Conservation (phyloP, 2,888 invertebrate genomes). For the Odontocolon sp. region DNA sequence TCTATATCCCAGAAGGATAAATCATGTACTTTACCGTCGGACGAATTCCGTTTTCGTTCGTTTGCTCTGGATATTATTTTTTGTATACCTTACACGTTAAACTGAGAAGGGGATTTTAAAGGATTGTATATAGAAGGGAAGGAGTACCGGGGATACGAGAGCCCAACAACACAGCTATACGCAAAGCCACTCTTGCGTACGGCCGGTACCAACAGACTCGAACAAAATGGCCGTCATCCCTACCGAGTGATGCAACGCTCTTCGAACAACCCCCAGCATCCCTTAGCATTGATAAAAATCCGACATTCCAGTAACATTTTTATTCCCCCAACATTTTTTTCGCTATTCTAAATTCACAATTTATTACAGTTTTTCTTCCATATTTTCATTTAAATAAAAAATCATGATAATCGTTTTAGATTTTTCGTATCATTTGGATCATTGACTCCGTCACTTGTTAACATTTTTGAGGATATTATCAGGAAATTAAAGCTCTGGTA, state of each 20-base stretch:
- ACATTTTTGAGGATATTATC: too few species aligned
- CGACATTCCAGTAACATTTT: too few species aligned
- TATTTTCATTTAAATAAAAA: too few species aligned
- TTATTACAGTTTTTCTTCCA: too few species aligned
- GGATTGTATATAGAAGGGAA: conserved; percentile 46
- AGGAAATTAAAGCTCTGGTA: too few species aligned
- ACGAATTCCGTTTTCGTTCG: conserved; percentile 33
- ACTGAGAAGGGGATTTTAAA: conserved; percentile 58
- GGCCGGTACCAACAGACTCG: conserved; percentile 53
- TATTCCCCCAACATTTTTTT: neutral
- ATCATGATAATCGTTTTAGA: too few species aligned
- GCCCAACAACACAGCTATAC: conserved; percentile 32
- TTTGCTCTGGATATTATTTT: conserved; percentile 54
- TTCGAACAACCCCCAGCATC: conserved; percentile 9
- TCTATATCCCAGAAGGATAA: neutral
- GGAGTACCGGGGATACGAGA: conserved; percentile 34
- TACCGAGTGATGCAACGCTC: conserved; percentile 39
- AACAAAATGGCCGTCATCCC: conserved; percentile 57
- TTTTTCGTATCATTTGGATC: too few species aligned
- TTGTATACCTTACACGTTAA: conserved; percentile 40
- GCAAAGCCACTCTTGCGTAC: conserved; percentile 45
- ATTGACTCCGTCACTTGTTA: too few species aligned
- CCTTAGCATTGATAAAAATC: neutral
- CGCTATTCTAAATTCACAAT: neutral
- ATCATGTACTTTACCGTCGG: conserved; percentile 49